Percentiles rank a stretch among this genome's conserved stretches.
Conservation (phyloP, 2,797 vertebrate species). For the Bucorvus abyssinicus region DNA sequence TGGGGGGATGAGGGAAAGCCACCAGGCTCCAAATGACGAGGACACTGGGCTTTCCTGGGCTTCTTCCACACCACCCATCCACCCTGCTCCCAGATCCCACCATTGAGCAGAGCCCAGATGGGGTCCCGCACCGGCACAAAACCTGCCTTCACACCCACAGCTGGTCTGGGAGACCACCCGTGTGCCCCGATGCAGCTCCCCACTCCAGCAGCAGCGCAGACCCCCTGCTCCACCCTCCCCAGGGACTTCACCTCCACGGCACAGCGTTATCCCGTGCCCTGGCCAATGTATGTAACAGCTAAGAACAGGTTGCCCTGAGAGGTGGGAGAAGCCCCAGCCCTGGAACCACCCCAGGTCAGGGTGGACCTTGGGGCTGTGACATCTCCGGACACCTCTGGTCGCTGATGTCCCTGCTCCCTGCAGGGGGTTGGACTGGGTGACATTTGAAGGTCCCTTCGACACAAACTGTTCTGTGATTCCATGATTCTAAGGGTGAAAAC, state of each 20-base stretch:
- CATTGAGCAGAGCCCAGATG: neutral
- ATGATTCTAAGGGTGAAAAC: neutral
- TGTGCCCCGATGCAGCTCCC: rapidly evolving
- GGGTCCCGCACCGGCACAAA: neutral
- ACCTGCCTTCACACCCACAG: rapidly evolving
- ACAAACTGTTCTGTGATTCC: neutral
- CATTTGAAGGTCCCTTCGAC: neutral
- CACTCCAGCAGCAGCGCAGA: neutral
- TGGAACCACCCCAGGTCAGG: neutral
- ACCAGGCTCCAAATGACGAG: rapidly evolving
- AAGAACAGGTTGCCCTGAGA: neutral
- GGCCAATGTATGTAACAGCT: rapidly evolving
- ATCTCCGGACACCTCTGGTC: neutral
- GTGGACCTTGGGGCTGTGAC: neutral
- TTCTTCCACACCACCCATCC: neutral
- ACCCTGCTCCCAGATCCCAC: neutral
- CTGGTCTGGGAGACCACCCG: neutral
- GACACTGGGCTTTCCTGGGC: neutral
- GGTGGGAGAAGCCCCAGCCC: neutral
- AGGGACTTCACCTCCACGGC: too few species aligned
- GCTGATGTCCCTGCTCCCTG: neutral
- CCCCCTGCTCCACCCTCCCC: neutral
- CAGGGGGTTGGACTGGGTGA: too few species aligned
- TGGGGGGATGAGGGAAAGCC: neutral
- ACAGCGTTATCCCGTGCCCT: rapidly evolving